Conservation (phyloP, 1,140 invertebrate species). For the Littorina saxatilis region DNA sequence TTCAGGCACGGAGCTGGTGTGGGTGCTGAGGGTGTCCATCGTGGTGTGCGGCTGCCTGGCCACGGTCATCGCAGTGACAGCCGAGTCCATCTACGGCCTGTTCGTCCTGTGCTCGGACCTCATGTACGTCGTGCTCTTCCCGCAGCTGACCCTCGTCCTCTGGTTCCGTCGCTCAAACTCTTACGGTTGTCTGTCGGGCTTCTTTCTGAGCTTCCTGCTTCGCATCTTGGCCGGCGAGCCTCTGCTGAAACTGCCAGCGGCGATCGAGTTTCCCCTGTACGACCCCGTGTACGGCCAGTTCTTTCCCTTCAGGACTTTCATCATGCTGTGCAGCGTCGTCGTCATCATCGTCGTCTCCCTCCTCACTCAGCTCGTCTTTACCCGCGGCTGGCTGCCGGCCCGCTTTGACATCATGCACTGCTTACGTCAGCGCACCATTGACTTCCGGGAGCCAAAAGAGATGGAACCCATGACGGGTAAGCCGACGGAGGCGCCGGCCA, state of each 20-base stretch:
- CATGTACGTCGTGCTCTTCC: slow-evolving; percentile 63
- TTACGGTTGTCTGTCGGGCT: slow-evolving; percentile 90
- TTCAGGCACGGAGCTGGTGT: slow-evolving; percentile 55
- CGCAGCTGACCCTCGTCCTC: slow-evolving; percentile 57
- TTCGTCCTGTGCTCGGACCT: slow-evolving; percentile 60
- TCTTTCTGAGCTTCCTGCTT: slow-evolving; percentile 90
- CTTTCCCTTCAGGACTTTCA: slow-evolving; percentile 66
- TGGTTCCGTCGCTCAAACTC: slow-evolving; percentile 84
- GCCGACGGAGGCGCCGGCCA: background rate
- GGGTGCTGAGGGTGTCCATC: slow-evolving; percentile 58
- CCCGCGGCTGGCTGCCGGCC: slow-evolving; percentile 19
- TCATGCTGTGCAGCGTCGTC: slow-evolving; percentile 52
- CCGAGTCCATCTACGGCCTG: slow-evolving; percentile 59
- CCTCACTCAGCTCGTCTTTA: slow-evolving; percentile 53
- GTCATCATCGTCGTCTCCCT: slow-evolving; percentile 53
- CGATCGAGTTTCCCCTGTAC: slow-evolving; percentile 91
- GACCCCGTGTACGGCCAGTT: slow-evolving; percentile 78
- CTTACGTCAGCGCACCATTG: slow-evolving; percentile 29
- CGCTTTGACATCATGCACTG: slow-evolving; percentile 45
- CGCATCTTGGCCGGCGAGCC: slow-evolving; percentile 90
- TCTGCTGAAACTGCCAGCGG: slow-evolving; percentile 85
- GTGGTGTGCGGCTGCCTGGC: slow-evolving; percentile 53
- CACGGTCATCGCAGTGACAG: slow-evolving; percentile 57
- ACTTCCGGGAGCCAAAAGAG: background rate
- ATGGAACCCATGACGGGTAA: background rate